phyloP scores from a whole-genome alignment of 2,888 invertebrate genomes.

The Melikaiella ostensackeni region DNA sequence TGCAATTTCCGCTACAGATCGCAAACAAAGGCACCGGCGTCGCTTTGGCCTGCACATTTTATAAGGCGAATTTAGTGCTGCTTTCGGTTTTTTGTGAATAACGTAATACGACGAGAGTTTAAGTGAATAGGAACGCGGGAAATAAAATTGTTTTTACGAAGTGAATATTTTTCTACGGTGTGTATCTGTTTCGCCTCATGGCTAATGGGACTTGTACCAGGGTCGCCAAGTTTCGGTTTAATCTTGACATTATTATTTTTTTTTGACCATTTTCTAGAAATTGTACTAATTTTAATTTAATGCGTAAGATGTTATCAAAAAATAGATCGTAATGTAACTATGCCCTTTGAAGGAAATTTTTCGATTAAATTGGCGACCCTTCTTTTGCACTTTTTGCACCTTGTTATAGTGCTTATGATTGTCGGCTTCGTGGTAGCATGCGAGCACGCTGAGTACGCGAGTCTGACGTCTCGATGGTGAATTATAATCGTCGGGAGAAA shows the following conservation, averaged over 20 bases:
- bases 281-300: neutral
- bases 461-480: slow-evolving; percentile 15
- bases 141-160: slow-evolving; percentile 34
- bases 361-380: slow-evolving; percentile 34
- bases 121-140: slow-evolving; percentile 38
- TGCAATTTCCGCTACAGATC: slow-evolving; percentile 22
- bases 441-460: slow-evolving; percentile 24
- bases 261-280: neutral
- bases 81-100: slow-evolving; percentile 35
- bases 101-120: slow-evolving; percentile 41
- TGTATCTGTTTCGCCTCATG: slow-evolving; percentile 40
- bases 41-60: slow-evolving; percentile 25
- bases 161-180: slow-evolving; percentile 41
- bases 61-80: slow-evolving; percentile 37
- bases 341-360: slow-evolving; percentile 17
- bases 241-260: slow-evolving; percentile 3
- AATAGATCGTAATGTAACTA: slow-evolving; percentile 4
- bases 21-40: slow-evolving; percentile 5
- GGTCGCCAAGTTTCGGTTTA: slow-evolving; percentile 36
- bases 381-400: slow-evolving; percentile 38
- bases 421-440: slow-evolving; percentile 38
- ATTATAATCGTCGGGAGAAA: slow-evolving; percentile 11
- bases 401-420: slow-evolving; percentile 36
- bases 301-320: neutral
- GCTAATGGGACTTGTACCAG: slow-evolving; percentile 39